Conservation (phyloP, 2,888 invertebrate species). For the Dorcus parallelipipedus region DNA sequence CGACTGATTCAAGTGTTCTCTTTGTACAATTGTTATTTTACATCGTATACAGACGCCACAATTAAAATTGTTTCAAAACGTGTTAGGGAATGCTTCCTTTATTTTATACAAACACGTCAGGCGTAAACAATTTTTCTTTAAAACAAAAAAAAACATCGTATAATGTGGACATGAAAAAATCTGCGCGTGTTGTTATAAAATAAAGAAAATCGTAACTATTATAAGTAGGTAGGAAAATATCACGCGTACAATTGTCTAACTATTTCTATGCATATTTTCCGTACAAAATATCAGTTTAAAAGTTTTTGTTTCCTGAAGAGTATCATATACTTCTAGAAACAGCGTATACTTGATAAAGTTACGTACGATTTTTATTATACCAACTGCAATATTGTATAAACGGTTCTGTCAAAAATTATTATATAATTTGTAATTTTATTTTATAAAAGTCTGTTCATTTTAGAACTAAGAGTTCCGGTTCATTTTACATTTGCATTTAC, state of each 20-base stretch:
- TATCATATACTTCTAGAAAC: no score
- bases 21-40: conserved; percentile 46
- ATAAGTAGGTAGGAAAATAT: neutral
- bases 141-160: no score
- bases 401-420: no score
- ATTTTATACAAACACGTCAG: neutral
- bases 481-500: no score
- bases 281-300: neutral
- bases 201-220: neutral
- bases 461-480: no score
- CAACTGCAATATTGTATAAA: no score
- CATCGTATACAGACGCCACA: conserved; percentile 26
- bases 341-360: no score
- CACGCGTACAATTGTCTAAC: neutral
- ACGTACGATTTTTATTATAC: no score
- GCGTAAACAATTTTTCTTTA: no score
- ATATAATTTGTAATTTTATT: no score
- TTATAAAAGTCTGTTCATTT: no score
- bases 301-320: neutral
- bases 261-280: neutral
- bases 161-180: no score
- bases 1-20: conserved; percentile 23
- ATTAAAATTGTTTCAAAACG: conserved; percentile 5
- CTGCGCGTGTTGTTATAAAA: neutral
- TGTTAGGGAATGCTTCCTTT: neutral